Evolutionary conservation across 2,797 vertebrate species (phyloP), one percentile per base, ranked within the genome.

Genomic region (Coccyzus lansbergi): DNA sequence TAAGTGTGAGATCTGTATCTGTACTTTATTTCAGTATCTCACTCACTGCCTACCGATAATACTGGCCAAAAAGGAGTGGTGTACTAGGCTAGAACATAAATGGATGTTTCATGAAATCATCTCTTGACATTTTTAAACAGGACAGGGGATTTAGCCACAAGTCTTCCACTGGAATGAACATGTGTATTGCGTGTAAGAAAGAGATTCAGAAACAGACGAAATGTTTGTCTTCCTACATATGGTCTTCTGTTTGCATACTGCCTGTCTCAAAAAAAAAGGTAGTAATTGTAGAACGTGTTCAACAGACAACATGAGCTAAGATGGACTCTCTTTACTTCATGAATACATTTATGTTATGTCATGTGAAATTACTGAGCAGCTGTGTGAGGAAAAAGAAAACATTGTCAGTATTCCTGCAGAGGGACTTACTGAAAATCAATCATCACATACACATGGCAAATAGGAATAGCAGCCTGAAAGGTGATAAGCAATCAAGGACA

Each of bases 311-410:
- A 86, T 33, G 62, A 97, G 88, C 95, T 97, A 90, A 96, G 80
- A 83, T 60, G 82, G 75, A 93, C 86, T 96, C 63, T 63, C 93
- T 96, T 97, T 94, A 91, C 72, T 94, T 97, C 84, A 84, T 96
- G 95, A 98, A 97, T 97, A 68, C 83, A 97, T 98, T 97, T 97
- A 96, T 96, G 97, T 97, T 97, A 93, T 95, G 88, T 94, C 95
- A 94, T 96, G 82, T 92, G 96, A 97, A 98, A 98, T 97, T 97
- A 97, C 96, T 90, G 95, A 97, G 96, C 97, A 97, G 96, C 96
- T 98, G 96, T 95, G 96, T 95, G 79, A 88, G 56, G 63, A 90
- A 95, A 94, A 95, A 95, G 95, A 97, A 52, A 15, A 97, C 88
- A 97, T 64, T 94, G 97, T 95, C 88, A 82, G 82, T 93, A 94